These are phyloP conservation scores for Limenitis arthemis DNA, from an alignment of 2,888 invertebrate genomes.

Conservation along the genomic window DNA sequence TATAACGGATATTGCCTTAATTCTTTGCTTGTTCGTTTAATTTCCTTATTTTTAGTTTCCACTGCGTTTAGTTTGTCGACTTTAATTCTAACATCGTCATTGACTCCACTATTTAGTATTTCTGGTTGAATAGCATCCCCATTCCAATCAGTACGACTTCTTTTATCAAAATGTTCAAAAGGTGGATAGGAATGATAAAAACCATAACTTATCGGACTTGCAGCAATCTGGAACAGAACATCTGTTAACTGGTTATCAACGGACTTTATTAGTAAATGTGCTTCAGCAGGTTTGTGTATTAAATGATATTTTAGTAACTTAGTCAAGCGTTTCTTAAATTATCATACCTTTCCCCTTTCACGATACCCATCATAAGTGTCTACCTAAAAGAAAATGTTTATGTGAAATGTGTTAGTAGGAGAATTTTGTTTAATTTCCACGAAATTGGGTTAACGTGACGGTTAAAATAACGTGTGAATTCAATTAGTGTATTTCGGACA, in stretches of 20 bases:
- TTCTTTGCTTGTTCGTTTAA: conserved; percentile 17
- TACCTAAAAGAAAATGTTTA: conserved; percentile 61
- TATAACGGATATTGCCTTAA: conserved; percentile 49
- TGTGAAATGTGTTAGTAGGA: conserved; percentile 29
- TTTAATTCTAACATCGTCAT: conserved; percentile 20
- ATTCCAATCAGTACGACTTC: conserved; percentile 49
- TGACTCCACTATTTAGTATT: conserved; percentile 19
- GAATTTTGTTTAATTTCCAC: conserved; percentile 5
- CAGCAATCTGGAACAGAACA: conserved; percentile 75
- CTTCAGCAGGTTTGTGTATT: conserved; percentile 16
- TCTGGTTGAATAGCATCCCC: conserved; percentile 46
- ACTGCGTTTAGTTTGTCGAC: conserved; percentile 23
- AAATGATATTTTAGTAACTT: no score
- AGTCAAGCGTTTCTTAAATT: conserved; percentile 1
- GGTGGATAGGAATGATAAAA: conserved; percentile 75
- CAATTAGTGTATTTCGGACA: conserved; percentile 9
- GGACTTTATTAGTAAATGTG: conserved; percentile 44
- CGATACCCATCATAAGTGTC: conserved; percentile 58
- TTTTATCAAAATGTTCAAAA: conserved; percentile 60
- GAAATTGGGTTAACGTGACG: conserved; percentile 6
- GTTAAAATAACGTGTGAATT: conserved; percentile 9
- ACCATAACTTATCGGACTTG: conserved; percentile 83
- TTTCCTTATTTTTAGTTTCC: background rate
- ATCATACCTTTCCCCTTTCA: conserved; percentile 62
- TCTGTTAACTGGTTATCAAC: conserved; percentile 62